phyloP scores from a whole-genome alignment of 1,140 invertebrate genomes.

The Philopotamus ludificatus region DNA sequence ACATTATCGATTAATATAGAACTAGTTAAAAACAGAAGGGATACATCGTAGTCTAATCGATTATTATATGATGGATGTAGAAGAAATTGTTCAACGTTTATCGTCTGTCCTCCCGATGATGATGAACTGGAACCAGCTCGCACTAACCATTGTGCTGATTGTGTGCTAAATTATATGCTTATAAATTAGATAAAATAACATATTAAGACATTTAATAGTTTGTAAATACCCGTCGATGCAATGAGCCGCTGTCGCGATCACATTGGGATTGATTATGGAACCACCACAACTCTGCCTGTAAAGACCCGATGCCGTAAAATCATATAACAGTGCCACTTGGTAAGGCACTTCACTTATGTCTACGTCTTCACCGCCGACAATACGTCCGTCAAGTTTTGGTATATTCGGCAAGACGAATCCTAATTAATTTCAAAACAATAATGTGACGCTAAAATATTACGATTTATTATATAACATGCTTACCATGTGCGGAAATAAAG shows the following conservation, averaged over 20 bases:
- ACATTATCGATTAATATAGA: neutral
- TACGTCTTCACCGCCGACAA: slow-evolving; percentile 28
- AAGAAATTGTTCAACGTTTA: neutral
- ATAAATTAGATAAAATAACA: neutral
- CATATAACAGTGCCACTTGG: slow-evolving; percentile 34
- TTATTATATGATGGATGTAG: neutral
- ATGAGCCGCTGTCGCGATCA: slow-evolving; percentile 1
- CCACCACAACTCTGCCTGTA: slow-evolving; percentile 9
- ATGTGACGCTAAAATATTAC: too few relatives aligned
- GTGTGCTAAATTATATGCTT: neutral
- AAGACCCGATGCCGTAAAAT: neutral
- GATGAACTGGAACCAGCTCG: slow-evolving; percentile 12
- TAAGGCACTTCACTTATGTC: slow-evolving; percentile 38
- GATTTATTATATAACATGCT: neutral
- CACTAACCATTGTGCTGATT: neutral
- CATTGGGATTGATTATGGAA: slow-evolving; percentile 6
- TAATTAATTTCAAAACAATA: neutral
- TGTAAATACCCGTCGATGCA: slow-evolving; percentile 2
- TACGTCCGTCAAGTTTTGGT: slow-evolving; percentile 12
- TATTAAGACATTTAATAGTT: slow-evolving; percentile 1
- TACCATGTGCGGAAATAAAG: neutral
- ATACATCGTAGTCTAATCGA: slow-evolving; percentile 14
- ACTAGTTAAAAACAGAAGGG: slow-evolving; percentile 1
- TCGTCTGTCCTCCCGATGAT: slow-evolving; percentile 4
- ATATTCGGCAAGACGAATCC: neutral